A percentile compares a stretch with the other conserved stretches of the same genome.
These are phyloP conservation scores for Pseudococcus longispinus DNA, from an alignment of 2,888 invertebrate species.

Conservation along the genomic window DNA sequence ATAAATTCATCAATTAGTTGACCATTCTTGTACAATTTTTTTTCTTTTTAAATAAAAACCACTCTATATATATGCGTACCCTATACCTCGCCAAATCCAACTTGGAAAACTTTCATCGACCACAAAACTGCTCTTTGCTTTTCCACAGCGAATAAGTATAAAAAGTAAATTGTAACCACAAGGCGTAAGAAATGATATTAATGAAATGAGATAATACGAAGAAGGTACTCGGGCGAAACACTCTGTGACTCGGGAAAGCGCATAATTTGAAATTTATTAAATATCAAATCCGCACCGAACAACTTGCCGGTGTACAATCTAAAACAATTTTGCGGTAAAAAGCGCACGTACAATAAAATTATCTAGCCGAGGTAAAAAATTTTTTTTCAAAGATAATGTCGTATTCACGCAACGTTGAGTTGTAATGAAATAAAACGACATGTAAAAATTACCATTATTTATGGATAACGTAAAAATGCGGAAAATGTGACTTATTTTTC, in stretches of 20 bases:
- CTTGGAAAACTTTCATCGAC: neutral
- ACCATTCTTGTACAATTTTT: neutral
- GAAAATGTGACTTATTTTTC: neutral
- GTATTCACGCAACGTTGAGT: constrained; percentile 37
- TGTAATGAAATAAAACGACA: constrained; percentile 15
- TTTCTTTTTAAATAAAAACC: neutral
- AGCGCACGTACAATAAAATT: neutral
- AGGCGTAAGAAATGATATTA: constrained; percentile 24
- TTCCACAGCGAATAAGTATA: neutral
- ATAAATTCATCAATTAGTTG: neutral
- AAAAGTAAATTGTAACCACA: constrained; percentile 10
- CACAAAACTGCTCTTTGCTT: neutral
- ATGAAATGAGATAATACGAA: constrained; percentile 10
- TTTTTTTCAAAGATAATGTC: constrained; percentile 9
- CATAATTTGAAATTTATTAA: constrained; percentile 19
- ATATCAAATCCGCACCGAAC: neutral
- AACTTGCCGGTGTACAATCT: neutral
- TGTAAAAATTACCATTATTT: constrained; percentile 35
- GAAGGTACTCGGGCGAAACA: constrained; percentile 14
- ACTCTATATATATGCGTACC: neutral
- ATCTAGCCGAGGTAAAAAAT: neutral
- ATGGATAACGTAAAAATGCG: constrained; percentile 1
- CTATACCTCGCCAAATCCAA: neutral
- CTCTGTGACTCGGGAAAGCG: neutral
- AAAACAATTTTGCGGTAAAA: constrained; percentile 23